A percentile compares a stretch with the other conserved stretches of the same genome.
Conservation (phyloP, 1,140 invertebrate genomes). For the Tachypleus tridentatus region DNA sequence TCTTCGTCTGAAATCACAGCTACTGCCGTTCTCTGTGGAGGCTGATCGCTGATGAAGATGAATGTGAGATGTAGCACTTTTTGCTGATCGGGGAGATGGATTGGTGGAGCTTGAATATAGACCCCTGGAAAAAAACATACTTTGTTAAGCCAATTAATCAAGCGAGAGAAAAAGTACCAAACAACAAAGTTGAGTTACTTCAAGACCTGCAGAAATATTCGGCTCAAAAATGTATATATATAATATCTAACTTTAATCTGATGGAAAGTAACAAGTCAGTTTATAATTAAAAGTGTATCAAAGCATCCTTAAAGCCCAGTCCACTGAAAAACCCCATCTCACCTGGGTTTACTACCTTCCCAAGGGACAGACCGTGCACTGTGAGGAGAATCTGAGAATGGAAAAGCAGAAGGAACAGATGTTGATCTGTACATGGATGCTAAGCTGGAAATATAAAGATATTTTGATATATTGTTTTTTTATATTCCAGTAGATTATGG, state of each 20-base stretch:
- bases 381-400: conserved; percentile 45
- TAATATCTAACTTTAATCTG: too few relatives aligned
- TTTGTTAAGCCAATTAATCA: too few relatives aligned
- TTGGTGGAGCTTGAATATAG: conserved; percentile 27
- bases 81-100: conserved; percentile 41
- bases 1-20: conserved; percentile 24
- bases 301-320: too few relatives aligned
- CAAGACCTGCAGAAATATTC: too few relatives aligned
- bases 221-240: too few relatives aligned
- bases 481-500: too few relatives aligned
- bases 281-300: too few relatives aligned
- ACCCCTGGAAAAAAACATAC: conserved; percentile 20
- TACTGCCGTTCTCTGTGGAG: conserved; percentile 21
- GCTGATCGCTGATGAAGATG: conserved; percentile 13
- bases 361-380: conserved; percentile 75
- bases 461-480: too few relatives aligned
- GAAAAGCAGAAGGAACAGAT: conserved; percentile 25
- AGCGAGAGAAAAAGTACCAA: too few relatives aligned
- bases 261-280: too few relatives aligned
- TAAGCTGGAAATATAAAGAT: conserved; percentile 11
- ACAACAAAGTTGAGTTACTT: too few relatives aligned
- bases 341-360: conserved; percentile 29
- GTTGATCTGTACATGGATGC: conserved; percentile 22
- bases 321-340: not conserved
- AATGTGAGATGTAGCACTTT: conserved; percentile 20